phyloP scores from a whole-genome alignment of 1,140 invertebrate species.

The Cotesia vestalis region DNA sequence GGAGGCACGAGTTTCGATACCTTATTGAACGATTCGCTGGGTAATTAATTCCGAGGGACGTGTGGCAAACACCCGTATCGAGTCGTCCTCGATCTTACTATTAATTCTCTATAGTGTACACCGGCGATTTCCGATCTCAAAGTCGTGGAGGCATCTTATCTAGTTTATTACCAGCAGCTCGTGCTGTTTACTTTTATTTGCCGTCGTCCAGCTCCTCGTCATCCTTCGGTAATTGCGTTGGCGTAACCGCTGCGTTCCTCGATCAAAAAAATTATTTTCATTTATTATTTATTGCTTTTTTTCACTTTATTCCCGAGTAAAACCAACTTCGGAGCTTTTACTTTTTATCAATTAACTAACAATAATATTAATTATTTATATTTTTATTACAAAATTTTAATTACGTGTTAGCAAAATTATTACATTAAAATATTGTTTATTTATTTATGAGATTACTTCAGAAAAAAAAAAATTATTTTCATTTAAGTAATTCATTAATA shows the following conservation, averaged over 20 bases:
- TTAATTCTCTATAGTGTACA: neutral
- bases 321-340: neutral
- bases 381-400: too few relatives aligned
- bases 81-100: conserved; percentile 32
- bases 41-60: conserved; percentile 41
- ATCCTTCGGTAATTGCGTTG: conserved; percentile 34
- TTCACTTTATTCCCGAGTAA: neutral
- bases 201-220: conserved; percentile 26
- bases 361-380: too few relatives aligned
- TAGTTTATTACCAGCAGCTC: conserved; percentile 24
- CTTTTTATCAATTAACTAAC: too few relatives aligned
- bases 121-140: conserved; percentile 31
- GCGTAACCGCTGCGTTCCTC: conserved; percentile 33
- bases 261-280: conserved; percentile 7
- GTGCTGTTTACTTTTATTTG: conserved; percentile 15
- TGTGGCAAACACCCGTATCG: conserved; percentile 27
- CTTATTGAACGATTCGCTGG: conserved; percentile 32
- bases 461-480: too few relatives aligned
- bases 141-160: conserved; percentile 26
- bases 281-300: conserved; percentile 16
- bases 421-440: too few relatives aligned
- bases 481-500: too few relatives aligned
- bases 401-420: too few relatives aligned
- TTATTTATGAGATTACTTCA: too few relatives aligned
- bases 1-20: conserved; percentile 32